Conservation (phyloP, 2,113 vertebrate genomes). For the Poeciliopsis prolifica region DNA sequence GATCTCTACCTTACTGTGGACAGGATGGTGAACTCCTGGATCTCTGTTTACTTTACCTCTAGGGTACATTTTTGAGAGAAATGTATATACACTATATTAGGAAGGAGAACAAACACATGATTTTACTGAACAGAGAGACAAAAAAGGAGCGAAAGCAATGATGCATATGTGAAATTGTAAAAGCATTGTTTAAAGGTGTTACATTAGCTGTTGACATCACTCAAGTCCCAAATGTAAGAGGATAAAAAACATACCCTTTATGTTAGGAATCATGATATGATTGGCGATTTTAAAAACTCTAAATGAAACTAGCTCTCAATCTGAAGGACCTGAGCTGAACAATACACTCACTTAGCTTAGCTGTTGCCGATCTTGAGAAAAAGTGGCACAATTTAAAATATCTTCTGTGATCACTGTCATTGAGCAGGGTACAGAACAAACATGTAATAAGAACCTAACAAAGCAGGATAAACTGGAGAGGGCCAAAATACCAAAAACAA, state of each 20-base stretch:
- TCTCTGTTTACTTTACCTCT: conserved; percentile 69
- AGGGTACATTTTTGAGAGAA: conserved; percentile 53
- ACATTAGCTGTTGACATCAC: neutral
- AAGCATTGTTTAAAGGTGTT: neutral
- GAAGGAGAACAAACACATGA: conserved; percentile 21
- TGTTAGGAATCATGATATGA: neutral
- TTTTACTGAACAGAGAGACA: neutral
- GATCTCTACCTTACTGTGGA: conserved; percentile 73
- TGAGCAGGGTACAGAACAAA: no score
- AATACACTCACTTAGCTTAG: neutral
- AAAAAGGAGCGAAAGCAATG: neutral
- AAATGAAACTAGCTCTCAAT: neutral
- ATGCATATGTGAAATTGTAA: conserved; percentile 3
- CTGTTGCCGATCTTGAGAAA: neutral
- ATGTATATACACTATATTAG: conserved; percentile 27
- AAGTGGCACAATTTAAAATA: neutral
- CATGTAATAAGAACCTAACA: no score
- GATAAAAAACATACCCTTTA: neutral
- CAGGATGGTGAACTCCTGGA: conserved; percentile 65
- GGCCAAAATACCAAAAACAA: neutral
- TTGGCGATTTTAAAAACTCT: neutral
- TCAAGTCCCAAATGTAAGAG: no score
- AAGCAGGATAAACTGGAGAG: neutral
- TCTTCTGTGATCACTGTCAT: no score
- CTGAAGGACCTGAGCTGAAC: neutral